These are phyloP conservation scores for Pimephales promelas DNA, from an alignment of 2,113 vertebrate species.

Conservation along the genomic window DNA sequence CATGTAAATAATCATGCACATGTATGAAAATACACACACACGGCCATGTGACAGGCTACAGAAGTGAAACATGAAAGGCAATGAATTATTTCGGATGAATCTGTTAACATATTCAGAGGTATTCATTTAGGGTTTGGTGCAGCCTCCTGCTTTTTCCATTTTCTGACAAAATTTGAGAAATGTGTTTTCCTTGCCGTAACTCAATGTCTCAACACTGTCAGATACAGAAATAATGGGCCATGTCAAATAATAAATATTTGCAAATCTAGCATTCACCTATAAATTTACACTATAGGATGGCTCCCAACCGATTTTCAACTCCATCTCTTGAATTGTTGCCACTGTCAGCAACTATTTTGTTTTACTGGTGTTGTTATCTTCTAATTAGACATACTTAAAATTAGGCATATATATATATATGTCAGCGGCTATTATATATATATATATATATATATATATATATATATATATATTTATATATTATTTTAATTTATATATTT, in stretches of 20 bases:
- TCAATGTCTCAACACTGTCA: neutral
- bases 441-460: too few relatives aligned
- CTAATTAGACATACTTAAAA: too few relatives aligned
- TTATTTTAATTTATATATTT: too few relatives aligned
- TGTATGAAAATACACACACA: constrained; percentile 13
- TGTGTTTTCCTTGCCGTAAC: neutral
- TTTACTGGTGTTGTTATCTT: too few relatives aligned
- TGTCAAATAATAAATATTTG: constrained; percentile 1
- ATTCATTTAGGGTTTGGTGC: neutral
- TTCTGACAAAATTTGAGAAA: neutral
- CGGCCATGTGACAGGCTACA: neutral
- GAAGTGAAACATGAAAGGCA: neutral
- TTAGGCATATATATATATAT: neutral
- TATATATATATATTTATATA: too few relatives aligned
- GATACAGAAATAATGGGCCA: neutral
- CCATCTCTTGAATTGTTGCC: neutral
- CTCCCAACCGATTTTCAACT: neutral
- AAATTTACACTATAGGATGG: neutral
- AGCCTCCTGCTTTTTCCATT: neutral
- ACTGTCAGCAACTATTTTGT: neutral
- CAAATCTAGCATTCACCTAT: neutral
- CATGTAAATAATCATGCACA: neutral
- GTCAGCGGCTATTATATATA: too few relatives aligned
- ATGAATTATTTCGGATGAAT: neutral
- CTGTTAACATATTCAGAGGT: neutral